Conservation (phyloP, 2,113 vertebrate genomes). For the Gambusia affinis region DNA sequence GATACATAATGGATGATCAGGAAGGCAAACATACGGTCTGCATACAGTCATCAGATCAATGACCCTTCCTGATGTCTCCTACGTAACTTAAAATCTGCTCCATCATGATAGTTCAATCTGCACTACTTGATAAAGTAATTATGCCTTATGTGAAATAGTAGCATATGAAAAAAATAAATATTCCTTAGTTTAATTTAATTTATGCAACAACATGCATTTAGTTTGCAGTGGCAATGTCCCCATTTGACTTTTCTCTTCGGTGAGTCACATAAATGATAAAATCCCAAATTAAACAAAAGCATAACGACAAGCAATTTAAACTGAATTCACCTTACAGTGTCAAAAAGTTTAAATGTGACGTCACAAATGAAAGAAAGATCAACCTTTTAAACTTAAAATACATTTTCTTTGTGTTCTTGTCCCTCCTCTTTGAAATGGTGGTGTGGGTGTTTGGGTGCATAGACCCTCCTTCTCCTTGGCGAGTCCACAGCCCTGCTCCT, state of each 20-base stretch:
- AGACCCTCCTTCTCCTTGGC: constrained; percentile 43
- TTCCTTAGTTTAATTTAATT: not conserved
- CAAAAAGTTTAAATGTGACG: not conserved
- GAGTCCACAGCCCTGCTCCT: constrained; percentile 30
- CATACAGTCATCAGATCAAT: constrained; percentile 17
- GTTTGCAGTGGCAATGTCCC: not conserved
- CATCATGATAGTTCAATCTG: constrained; percentile 1
- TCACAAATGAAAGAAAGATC: not conserved
- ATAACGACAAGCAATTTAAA: not conserved
- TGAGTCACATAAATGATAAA: not conserved
- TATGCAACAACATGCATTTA: not conserved
- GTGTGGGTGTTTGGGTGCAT: constrained; percentile 53
- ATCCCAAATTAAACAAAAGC: not conserved
- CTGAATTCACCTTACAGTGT: not conserved
- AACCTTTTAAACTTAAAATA: not conserved
- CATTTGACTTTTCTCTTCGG: not conserved
- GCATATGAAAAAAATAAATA: not conserved
- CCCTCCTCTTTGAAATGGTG: constrained; percentile 21
- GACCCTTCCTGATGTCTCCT: constrained; percentile 1
- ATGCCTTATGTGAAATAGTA: not conserved
- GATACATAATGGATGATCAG: constrained; percentile 71
- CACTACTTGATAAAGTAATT: not conserved
- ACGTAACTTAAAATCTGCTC: constrained; percentile 3
- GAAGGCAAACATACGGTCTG: constrained; percentile 41
- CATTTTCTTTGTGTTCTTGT: not conserved